These are phyloP conservation scores for Muntiacus reevesi DNA, from an alignment of 2,113 vertebrate genomes.

Conservation along the genomic window DNA sequence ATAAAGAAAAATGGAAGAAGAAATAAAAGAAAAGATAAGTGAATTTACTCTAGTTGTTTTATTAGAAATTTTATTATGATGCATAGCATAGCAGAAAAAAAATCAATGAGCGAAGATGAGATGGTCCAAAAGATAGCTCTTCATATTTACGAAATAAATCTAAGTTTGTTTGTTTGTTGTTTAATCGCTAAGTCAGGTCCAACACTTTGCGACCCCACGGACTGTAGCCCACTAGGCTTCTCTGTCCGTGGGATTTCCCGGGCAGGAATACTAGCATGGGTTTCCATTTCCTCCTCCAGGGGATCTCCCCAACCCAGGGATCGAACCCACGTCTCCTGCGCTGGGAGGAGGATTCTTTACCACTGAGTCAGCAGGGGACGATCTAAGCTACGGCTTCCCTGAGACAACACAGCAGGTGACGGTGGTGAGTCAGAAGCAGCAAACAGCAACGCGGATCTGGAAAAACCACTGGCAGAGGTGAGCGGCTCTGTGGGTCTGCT, in stretches of 20 bases:
- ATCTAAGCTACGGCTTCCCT: not conserved
- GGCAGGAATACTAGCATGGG: not conserved
- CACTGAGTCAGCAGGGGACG: not conserved
- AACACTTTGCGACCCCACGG: not conserved
- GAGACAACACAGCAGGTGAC: no score
- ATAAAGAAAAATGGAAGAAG: not conserved
- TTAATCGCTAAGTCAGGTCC: not conserved
- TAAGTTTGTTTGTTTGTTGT: not conserved
- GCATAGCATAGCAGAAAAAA: not conserved
- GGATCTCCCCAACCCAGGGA: not conserved
- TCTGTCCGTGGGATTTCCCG: not conserved
- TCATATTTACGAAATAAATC: not conserved
- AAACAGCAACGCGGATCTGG: fast-evolving
- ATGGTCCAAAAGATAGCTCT: not conserved
- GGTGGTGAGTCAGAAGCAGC: fast-evolving
- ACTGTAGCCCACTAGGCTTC: not conserved
- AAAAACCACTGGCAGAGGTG: fast-evolving
- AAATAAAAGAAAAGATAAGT: not conserved
- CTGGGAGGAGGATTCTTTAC: not conserved
- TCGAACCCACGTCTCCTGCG: not conserved
- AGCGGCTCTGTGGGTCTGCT: fast-evolving
- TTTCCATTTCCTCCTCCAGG: not conserved
- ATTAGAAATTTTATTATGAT: not conserved
- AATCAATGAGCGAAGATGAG: not conserved
- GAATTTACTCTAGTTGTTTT: not conserved